Conservation (phyloP, 2,888 invertebrate genomes). For the Bedellia somnulentella region DNA sequence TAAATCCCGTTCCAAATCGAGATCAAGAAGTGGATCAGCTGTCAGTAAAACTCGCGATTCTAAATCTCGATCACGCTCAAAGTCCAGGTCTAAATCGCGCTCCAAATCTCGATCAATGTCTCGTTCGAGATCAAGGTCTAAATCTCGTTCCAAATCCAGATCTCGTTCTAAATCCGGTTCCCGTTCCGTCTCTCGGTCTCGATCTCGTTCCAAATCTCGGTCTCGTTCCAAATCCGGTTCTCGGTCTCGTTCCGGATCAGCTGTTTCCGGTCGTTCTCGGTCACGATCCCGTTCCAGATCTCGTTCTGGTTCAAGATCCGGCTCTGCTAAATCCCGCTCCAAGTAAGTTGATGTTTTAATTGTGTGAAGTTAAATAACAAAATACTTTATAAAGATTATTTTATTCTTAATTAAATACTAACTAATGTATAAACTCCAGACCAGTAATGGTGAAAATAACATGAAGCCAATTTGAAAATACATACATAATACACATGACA, state of each 20-base stretch:
- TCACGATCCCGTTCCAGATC: constrained; percentile 23
- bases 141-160: not conserved
- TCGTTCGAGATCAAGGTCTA: constrained; percentile 9
- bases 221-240: constrained; percentile 13
- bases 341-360: constrained; percentile 18
- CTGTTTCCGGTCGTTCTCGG: no score
- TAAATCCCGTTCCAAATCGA: constrained; percentile 14
- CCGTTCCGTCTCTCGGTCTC: constrained; percentile 17
- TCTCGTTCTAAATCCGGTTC: constrained; percentile 19
- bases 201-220: constrained; percentile 8
- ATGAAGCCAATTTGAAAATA: no score
- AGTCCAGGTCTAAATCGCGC: constrained; percentile 14
- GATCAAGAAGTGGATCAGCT: constrained; percentile 6
- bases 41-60: not conserved
- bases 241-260: constrained; percentile 9
- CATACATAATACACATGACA: no score
- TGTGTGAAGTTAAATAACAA: constrained; percentile 11
- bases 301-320: constrained; percentile 22
- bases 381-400: not conserved
- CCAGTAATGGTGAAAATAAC: no score
- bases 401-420: not conserved
- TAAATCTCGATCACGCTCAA: constrained; percentile 15
- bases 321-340: constrained; percentile 22
- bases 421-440: no score
- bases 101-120: constrained; percentile 14